Percentiles rank a stretch among this genome's conserved stretches.
These are phyloP conservation scores for Mallotus villosus DNA, from an alignment of 2,797 vertebrate genomes.

Conservation along the genomic window DNA sequence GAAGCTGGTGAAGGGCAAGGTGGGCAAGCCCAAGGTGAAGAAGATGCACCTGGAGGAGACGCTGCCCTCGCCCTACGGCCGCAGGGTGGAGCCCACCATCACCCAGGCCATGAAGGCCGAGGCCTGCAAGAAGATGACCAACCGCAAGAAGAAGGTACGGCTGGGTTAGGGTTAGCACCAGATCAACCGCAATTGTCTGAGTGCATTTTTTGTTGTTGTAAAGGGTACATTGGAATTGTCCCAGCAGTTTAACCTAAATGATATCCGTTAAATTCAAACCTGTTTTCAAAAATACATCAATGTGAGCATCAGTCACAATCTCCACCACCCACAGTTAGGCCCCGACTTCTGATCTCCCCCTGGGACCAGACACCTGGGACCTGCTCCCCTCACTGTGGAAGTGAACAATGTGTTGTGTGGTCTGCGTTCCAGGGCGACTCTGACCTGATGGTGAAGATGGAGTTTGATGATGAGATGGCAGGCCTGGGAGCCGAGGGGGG, in stretches of 20 bases:
- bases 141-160: slow-evolving; percentile 90
- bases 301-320: too few relatives aligned
- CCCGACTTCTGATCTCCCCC: too few relatives aligned
- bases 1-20: slow-evolving; percentile 94
- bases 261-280: background rate
- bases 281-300: too few relatives aligned
- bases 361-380: too few relatives aligned
- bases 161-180: background rate
- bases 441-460: slow-evolving; percentile 84
- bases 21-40: slow-evolving; percentile 94
- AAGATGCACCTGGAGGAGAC: slow-evolving; percentile 95
- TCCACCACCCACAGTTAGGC: too few relatives aligned
- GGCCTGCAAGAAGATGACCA: slow-evolving; percentile 87
- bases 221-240: background rate
- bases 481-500: slow-evolving; percentile 71
- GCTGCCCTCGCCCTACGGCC: slow-evolving; percentile 88
- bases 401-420: background rate
- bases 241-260: background rate
- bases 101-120: slow-evolving; percentile 89
- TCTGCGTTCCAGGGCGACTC: slow-evolving; percentile 77
- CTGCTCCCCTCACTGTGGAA: too few relatives aligned
- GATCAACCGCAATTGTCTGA: background rate
- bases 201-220: too few relatives aligned
- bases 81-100: slow-evolving; percentile 89
- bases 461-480: slow-evolving; percentile 91